Conservation (phyloP, 2,797 vertebrate genomes). For the Microctenopoma steveboyesi region DNA sequence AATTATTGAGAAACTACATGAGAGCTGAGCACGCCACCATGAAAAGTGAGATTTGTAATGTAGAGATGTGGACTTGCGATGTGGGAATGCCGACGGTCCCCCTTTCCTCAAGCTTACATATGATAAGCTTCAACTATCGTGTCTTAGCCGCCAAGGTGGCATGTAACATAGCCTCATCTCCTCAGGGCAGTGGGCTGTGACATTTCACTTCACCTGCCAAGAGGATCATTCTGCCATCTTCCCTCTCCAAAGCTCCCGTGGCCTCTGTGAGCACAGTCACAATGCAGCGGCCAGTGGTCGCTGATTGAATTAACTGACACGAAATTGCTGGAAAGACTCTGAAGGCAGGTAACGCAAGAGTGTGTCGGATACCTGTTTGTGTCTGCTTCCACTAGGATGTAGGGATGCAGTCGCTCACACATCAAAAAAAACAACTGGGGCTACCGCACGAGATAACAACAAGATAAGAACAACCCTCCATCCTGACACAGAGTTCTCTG, state of each 20-base stretch:
- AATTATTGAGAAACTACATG: conserved; percentile 70
- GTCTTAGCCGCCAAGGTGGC: conserved; percentile 61
- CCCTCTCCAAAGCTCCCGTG: conserved; percentile 47
- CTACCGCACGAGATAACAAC: conserved; percentile 42
- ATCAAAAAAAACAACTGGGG: conserved; percentile 20
- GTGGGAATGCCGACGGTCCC: conserved; percentile 55
- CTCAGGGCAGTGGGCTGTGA: conserved; percentile 57
- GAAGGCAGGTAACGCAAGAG: conserved; percentile 37
- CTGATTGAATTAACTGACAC: conserved; percentile 72
- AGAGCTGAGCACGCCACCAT: conserved; percentile 64
- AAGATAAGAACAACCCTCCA: conserved; percentile 7
- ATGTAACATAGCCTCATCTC: conserved; percentile 64
- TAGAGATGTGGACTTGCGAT: conserved; percentile 58
- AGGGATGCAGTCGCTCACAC: conserved; percentile 34
- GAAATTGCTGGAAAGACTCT: conserved; percentile 62
- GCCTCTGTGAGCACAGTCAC: conserved; percentile 59
- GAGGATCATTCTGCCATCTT: conserved; percentile 60
- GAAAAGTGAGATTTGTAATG: conserved; percentile 74
- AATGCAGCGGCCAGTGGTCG: conserved; percentile 59
- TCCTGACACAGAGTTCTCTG: conserved; percentile 11
- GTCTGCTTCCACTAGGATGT: conserved; percentile 15
- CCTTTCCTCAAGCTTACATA: conserved; percentile 58
- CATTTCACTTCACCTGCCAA: conserved; percentile 61
- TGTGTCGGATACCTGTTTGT: conserved; percentile 30
- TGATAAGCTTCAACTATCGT: conserved; percentile 70